Conservation (phyloP, 2,113 vertebrate genomes). For the Delphinapterus leucas region DNA sequence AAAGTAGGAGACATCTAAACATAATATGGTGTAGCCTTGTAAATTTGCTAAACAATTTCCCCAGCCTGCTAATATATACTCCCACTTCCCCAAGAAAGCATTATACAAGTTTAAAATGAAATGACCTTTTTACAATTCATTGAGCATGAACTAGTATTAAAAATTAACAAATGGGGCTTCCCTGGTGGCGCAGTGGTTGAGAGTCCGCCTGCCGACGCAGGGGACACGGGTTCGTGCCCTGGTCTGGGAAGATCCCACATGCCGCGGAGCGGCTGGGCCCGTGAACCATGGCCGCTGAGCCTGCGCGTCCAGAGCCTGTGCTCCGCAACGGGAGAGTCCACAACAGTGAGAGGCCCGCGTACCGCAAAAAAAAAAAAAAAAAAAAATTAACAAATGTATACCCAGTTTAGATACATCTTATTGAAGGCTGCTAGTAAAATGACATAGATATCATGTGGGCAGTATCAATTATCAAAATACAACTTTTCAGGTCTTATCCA, state of each 20-base stretch:
- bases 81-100: background rate
- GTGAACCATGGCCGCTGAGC: no score
- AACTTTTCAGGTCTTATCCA: background rate
- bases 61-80: background rate
- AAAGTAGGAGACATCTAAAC: constrained; percentile 28
- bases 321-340: no score
- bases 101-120: background rate
- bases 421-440: background rate
- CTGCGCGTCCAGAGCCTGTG: no score
- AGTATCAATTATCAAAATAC: background rate
- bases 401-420: background rate
- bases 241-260: no score
- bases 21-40: background rate
- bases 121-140: background rate
- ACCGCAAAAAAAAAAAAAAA: no score
- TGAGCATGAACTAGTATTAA: background rate
- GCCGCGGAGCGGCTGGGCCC: no score
- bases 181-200: no score
- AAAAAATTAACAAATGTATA: background rate
- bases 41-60: constrained; percentile 40
- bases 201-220: no score
- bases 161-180: background rate
- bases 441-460: background rate
- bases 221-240: no score
- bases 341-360: no score